A percentile compares a stretch with the other conserved stretches of the same genome.
Conservation (phyloP, 2,797 vertebrate species). For the Limnodromus scolopaceus region DNA sequence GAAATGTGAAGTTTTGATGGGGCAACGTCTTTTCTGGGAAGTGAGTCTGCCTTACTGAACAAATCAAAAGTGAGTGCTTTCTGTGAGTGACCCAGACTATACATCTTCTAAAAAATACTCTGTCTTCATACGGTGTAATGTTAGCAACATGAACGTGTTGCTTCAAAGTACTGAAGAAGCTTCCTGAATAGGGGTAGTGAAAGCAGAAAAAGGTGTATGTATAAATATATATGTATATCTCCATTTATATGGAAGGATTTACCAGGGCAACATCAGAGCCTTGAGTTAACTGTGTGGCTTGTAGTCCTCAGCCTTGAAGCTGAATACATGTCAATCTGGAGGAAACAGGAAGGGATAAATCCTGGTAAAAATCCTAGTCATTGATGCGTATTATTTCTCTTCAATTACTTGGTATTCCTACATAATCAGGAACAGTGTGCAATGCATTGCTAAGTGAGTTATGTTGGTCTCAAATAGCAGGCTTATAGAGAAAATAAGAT, state of each 20-base stretch:
- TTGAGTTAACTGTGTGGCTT: neutral
- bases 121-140: neutral
- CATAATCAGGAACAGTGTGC: neutral
- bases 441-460: slow-evolving; percentile 22
- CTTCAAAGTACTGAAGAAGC: neutral
- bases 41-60: neutral
- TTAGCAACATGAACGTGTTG: neutral
- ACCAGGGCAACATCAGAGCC: neutral
- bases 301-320: neutral
- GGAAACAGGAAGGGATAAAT: slow-evolving; percentile 26
- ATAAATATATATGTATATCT: neutral
- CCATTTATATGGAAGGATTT: neutral
- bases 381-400: slow-evolving; percentile 14
- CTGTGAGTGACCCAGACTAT: neutral
- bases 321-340: neutral
- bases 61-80: neutral
- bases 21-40: slow-evolving; percentile 4
- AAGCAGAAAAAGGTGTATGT: neutral
- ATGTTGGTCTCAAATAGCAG: neutral
- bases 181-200: neutral
- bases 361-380: slow-evolving; percentile 14
- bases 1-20: neutral
- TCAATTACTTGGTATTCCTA: slow-evolving; percentile 22
- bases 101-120: neutral
- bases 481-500: slow-evolving; percentile 10